Percentiles rank a stretch among this genome's conserved stretches.
Evolutionary conservation across 2,113 vertebrate genomes (phyloP).

Genomic region (Cynopterus brachyotis): DNA sequence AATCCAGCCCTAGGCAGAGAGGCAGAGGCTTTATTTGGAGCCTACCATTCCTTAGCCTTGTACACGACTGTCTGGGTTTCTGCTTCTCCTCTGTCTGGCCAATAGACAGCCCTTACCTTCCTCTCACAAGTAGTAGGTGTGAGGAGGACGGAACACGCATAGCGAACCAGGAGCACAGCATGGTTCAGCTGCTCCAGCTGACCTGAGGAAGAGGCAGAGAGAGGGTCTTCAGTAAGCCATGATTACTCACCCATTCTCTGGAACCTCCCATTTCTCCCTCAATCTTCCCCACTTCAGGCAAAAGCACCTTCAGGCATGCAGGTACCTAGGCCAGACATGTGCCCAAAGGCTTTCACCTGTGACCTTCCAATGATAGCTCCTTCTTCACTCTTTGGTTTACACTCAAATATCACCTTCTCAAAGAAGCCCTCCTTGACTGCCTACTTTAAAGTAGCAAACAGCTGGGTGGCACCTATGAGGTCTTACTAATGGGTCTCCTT

Average conservation of each 20-base stretch:
- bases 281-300: not conserved
- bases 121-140: too few species aligned
- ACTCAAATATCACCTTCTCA: not conserved
- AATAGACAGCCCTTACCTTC: too few species aligned
- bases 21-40: not conserved
- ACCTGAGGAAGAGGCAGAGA: not conserved
- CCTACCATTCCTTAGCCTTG: not conserved
- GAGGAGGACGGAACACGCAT: constrained; percentile 65
- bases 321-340: not conserved
- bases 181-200: constrained; percentile 81
- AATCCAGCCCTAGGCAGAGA: not conserved
- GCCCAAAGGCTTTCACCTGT: not conserved
- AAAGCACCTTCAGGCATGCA: not conserved
- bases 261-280: not conserved
- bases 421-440: not conserved
- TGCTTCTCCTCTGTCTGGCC: not conserved
- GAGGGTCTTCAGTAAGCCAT: not conserved
- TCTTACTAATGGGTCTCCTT: not conserved
- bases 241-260: not conserved
- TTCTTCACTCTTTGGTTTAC: not conserved
- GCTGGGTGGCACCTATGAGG: not conserved
- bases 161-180: constrained; percentile 87
- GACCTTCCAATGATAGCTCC: not conserved
- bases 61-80: not conserved
- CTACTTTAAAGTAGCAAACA: not conserved